Evolutionary conservation across 2,113 vertebrate genomes (phyloP).

Genomic region (Notothenia coriiceps): DNA sequence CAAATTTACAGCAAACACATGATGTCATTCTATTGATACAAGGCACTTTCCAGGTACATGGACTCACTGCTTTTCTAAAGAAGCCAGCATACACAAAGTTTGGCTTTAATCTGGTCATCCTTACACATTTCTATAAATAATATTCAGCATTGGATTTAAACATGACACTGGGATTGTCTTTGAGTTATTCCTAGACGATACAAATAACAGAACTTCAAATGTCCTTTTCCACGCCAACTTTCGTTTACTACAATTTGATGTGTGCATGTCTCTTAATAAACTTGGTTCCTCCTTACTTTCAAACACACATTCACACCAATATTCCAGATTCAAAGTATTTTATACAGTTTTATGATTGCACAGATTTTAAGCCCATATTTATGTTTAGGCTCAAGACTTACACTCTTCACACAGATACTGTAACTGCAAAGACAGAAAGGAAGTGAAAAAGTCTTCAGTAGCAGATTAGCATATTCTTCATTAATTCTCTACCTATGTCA

Average conservation of each 20-base stretch:
- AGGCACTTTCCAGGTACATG: slow-evolving; percentile 51
- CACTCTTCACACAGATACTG: slow-evolving; percentile 23
- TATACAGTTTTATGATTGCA: slow-evolving; percentile 38
- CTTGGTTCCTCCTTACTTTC: not conserved
- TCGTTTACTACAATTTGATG: not conserved
- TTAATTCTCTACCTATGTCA: slow-evolving; percentile 1
- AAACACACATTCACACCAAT: not conserved
- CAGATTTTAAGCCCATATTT: slow-evolving; percentile 29
- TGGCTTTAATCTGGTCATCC: slow-evolving; percentile 13
- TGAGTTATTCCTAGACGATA: not conserved
- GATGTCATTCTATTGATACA: slow-evolving; percentile 16
- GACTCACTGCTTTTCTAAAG: not conserved
- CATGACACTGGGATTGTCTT: not conserved
- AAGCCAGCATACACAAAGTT: not conserved
- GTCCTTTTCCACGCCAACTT: not conserved
- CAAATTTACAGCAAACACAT: slow-evolving; percentile 35
- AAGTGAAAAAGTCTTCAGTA: slow-evolving; percentile 39
- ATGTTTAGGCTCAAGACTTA: slow-evolving; percentile 27
- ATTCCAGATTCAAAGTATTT: slow-evolving; percentile 10
- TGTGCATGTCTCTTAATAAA: not conserved
- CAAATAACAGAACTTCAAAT: not conserved
- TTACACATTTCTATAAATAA: slow-evolving; percentile 5
- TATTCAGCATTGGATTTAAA: slow-evolving; percentile 29
- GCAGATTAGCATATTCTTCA: slow-evolving; percentile 46
- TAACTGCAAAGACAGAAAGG: slow-evolving; percentile 32